phyloP scores from a whole-genome alignment of 2,888 invertebrate species.

The Himalopsyche japonica region DNA sequence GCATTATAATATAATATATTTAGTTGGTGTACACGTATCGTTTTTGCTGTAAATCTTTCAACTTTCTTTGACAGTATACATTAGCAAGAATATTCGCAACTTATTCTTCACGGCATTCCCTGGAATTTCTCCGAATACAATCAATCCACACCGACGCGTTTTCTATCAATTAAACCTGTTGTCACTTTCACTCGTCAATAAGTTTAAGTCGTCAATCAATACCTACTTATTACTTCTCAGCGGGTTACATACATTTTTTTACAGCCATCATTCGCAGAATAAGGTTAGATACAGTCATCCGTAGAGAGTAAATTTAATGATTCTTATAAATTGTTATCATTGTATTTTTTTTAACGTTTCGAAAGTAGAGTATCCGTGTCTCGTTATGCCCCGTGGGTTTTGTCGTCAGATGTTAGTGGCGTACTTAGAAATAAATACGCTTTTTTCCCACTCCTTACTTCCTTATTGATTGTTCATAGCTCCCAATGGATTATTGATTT shows the following conservation, averaged over 20 bases:
- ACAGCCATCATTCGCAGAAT: no score
- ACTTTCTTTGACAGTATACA: no score
- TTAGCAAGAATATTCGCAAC: no score
- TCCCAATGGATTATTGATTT: no score
- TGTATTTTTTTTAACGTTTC: background rate
- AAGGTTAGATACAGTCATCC: background rate
- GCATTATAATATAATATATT: no score
- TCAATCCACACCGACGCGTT: background rate
- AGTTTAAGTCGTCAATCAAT: background rate
- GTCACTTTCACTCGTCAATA: background rate
- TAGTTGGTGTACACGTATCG: no score
- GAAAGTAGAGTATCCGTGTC: background rate
- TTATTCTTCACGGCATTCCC: background rate
- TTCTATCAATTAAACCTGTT: background rate
- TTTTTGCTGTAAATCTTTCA: no score
- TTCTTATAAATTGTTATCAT: background rate
- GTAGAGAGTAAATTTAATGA: background rate
- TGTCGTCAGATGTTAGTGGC: background rate
- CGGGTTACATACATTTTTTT: background rate
- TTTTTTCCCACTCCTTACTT: no score
- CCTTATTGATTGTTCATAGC: no score
- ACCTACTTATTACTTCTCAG: background rate
- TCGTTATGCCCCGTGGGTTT: background rate
- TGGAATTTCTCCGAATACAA: background rate
- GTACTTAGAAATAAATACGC: no score